Evolutionary conservation across 2,888 invertebrate species (phyloP).

Genomic region (Zygogramma bicolorata): DNA sequence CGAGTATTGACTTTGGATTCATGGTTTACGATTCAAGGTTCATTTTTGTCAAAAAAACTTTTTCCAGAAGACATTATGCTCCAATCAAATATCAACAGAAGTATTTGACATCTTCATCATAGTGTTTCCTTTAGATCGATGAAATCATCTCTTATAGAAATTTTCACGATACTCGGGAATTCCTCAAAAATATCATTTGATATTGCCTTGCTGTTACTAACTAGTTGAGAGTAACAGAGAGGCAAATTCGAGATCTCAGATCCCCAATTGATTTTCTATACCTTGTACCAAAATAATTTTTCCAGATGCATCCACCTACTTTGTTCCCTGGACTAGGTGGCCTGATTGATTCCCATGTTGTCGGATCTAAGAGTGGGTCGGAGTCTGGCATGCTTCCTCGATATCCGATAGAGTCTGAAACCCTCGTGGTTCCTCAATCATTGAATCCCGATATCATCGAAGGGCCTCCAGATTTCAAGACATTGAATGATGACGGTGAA

Average conservation of each 20-base stretch:
- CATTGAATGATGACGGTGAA: constrained; percentile 5
- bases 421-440: constrained; percentile 22
- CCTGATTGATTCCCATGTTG: neutral
- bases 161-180: no score
- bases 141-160: no score
- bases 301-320: neutral
- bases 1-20: no score
- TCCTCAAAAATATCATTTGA: no score
- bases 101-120: no score
- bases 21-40: no score
- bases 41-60: no score
- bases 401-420: constrained; percentile 15
- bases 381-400: neutral
- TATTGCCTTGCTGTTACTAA: no score
- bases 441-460: constrained; percentile 38
- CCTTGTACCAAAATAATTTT: neutral
- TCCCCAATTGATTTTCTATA: no score
- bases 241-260: neutral
- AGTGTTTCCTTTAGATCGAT: no score
- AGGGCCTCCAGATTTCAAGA: constrained; percentile 20
- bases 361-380: neutral
- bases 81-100: no score
- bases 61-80: no score
- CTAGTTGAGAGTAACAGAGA: neutral
- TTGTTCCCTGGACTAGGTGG: neutral